Base-by-base conservation (phyloP, 2,113 vertebrate species). In the Turdus rufiventris region DNA sequence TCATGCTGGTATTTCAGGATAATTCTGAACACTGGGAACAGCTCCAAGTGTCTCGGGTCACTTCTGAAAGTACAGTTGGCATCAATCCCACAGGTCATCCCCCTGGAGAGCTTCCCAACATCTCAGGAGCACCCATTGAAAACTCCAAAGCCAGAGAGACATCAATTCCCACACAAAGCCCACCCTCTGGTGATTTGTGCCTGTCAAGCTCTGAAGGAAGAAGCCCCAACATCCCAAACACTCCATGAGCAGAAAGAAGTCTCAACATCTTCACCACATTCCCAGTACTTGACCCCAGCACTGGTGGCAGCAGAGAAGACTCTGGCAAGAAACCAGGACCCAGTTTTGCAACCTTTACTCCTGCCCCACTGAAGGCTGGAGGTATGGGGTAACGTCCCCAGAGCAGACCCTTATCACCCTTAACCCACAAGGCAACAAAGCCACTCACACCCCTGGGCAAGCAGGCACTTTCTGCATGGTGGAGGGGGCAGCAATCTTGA, bases 1-100 rank as follows among this genome's bases (percentile, higher is more conserved):
- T 96, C 93, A 86, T 28, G 71, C 40, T 95, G 61, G 42, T 71
- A 56, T 91, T 96, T 94, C 93, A 94, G 82, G 71, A 70, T 47
- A 79, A 85, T 83, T 95, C 87, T 84, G 61, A 93, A 63, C 79
- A 75, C 79, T 0, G 26, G 94, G 92, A 96, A 94, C 0, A 0
- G 71, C 78, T 96, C 94, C 93, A 95, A 96, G 82, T 72, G 94
- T 93, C 90, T 95, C 14, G 0, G 89, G 93, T 94, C 95, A 94
- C 85, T 94, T 90, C 90, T 95, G 82, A 93, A 96, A 95, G 76
- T 91, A 96, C 85, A 93, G 79, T 13, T 97, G 96, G 95, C 90
- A 71, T 11, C 79, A 58, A 18, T 86, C 93, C 94, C 82, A 53
- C 90, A 95, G 94, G 95, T 93, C 96, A 94, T 80, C 90, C 82